Evolutionary conservation across 2,888 invertebrate genomes (phyloP).

Genomic region (Polylopha cassiicola): DNA sequence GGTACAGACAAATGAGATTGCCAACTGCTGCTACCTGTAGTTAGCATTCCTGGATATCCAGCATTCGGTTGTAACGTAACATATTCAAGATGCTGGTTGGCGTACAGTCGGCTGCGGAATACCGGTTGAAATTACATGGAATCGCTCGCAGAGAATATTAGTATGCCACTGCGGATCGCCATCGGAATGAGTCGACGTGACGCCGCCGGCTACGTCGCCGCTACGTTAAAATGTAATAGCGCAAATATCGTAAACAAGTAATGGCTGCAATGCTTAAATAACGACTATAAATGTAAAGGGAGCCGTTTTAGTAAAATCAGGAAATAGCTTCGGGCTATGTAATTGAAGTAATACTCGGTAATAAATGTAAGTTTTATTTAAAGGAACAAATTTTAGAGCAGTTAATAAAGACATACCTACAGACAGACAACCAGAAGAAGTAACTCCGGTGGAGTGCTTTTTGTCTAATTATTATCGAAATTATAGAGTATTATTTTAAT

Average conservation of each 20-base stretch:
- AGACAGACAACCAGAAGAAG: background rate
- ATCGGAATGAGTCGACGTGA: constrained; percentile 72
- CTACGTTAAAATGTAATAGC: constrained; percentile 63
- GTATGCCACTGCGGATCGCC: constrained; percentile 66
- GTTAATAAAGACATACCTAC: background rate
- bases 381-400: too few species aligned
- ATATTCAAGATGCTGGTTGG: constrained; percentile 68
- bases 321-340: too few species aligned
- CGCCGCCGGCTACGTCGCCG: constrained; percentile 44
- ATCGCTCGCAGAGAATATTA: constrained; percentile 67
- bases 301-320: too few species aligned
- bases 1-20: background rate
- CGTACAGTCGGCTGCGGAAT: constrained; percentile 53
- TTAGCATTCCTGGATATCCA: constrained; percentile 30
- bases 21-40: background rate
- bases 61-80: constrained; percentile 48
- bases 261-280: too few species aligned
- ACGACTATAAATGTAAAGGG: too few species aligned
- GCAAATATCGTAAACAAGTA: constrained; percentile 45
- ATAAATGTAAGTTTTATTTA: too few species aligned
- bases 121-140: constrained; percentile 63
- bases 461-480: constrained; percentile 15
- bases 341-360: too few species aligned
- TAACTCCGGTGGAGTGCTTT: background rate
- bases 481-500: too few species aligned